Evolutionary conservation across 2,888 invertebrate species (phyloP), one percentile per base, ranked within the genome.

Genomic region (Frankliniella fusca): DNA sequence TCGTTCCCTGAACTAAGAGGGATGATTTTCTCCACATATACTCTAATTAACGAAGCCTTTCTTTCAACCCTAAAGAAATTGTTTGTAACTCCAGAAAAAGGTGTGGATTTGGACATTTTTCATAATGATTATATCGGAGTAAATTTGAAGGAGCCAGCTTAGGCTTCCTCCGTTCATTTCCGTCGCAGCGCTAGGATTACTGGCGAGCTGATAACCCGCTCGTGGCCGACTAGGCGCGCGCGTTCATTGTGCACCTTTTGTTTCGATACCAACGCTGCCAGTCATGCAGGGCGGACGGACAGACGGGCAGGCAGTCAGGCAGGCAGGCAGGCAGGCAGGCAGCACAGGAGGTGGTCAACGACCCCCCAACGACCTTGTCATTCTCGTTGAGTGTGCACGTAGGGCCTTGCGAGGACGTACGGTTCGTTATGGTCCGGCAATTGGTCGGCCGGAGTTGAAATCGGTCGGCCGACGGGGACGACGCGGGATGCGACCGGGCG

Each of bases 391-490:
- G 18, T 20, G 54, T 15, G 54, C 38, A 20, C 54, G 54, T 54
- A 20, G 54, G 11, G 54, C 15, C 54, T 54, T 70, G 70, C 54
- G 38, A 18, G 54, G 61, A 76, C 70, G 70, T 76, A 76, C 23
- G 23, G 70, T 76, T 76, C 70, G 70, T 76, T 76, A 76, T 76
- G 70, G 70, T 27, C 23, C 27, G 70, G 10, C 54, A 54, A 54
- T 54, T 54, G 18, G 54, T 54, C 20, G 54, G 54, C 15, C 54
- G 15, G 12, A n/a, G n/a, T n/a, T n/a, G n/a, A n/a, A n/a, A n/a
- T 20, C 18, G 18, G 54, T 12, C 54, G 54, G 15, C 15, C 18
- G 54, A 15, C 20, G 54, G 18, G 54, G 20, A 20, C 54, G 20
- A 20, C 54, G 5, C 54, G 54, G 54, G 54, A n/a, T n/a, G n/a